Evolutionary conservation across 2,888 invertebrate genomes (phyloP), one percentile per base, ranked within the genome.

Genomic region (Drosophila barbarae): DNA sequence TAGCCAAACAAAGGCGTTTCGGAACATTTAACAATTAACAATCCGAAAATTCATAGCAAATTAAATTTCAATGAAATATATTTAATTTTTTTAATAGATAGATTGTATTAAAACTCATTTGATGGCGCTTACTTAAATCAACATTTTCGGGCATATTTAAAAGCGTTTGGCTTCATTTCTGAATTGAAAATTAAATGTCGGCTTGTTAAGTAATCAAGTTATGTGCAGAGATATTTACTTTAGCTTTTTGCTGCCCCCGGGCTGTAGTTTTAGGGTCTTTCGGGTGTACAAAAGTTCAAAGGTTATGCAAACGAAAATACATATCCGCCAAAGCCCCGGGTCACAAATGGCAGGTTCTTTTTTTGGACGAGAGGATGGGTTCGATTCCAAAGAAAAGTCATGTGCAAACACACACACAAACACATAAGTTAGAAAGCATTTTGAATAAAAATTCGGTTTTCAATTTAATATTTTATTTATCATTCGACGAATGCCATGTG

Each of bases 401-500:
- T 23, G 13, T 57, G 69, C 69, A 58, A 59, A 54, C 28, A 42
- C 42, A 42, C 42, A 52, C 60, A 50, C 23, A 26, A 6, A 26
- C 26, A 26, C 26, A 26, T 69, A 64, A 76, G 77, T 74, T 75
- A 39, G 47, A 67, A 63, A 77, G 65, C 44, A 63, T 61, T 56
- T 63, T 57, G 39, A 60, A 67, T 69, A 64, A 59, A 82, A 77
- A 67, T 63, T 54, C 47, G 68, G 73, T 73, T 63, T 73, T 71
- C 69, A 84, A 73, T 84, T 73, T 72, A 70, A 79, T 81, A 68
- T 84, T 84, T 81, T 77, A 77, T 79, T 84, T 63, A 64, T 64
- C 36, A 63, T 50, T 64, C 52, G 44, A 63, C 18, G 52, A 44
- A 36, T 3, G 64, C 42, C 41, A 2, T 9, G 46, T 71, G 70